Percentiles rank a stretch among this genome's conserved stretches.
Evolutionary conservation across 2,113 vertebrate species (phyloP).

Genomic region (Saguinus imperator): DNA sequence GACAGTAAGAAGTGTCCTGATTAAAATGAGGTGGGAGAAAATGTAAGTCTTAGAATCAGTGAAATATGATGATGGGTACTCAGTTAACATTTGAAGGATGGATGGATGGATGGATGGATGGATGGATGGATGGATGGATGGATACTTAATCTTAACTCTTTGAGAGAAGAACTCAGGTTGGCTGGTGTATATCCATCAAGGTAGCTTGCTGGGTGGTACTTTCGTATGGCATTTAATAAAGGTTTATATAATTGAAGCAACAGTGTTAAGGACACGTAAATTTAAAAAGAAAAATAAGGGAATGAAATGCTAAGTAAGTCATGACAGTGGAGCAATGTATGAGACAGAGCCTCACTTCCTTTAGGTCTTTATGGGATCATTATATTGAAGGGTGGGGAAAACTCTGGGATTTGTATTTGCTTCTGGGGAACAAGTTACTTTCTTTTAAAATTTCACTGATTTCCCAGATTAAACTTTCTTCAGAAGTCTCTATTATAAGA

Average conservation of each 20-base stretch:
- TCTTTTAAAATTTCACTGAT: constrained; percentile 10
- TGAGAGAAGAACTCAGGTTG: constrained; percentile 11
- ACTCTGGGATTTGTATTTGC: background rate
- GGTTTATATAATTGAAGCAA: constrained; percentile 5
- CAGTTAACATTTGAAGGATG: background rate
- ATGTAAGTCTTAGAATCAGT: background rate
- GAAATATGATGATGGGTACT: background rate
- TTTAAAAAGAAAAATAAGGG: constrained; percentile 13
- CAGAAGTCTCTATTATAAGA: background rate
- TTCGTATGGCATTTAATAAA: background rate
- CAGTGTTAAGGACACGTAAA: background rate
- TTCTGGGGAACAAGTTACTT: constrained; percentile 10
- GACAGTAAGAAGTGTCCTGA: constrained; percentile 23
- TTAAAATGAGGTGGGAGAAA: background rate
- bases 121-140: background rate
- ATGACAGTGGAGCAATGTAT: background rate
- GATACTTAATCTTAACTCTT: background rate
- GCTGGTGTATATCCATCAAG: background rate
- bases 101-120: no score
- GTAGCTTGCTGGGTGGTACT: background rate
- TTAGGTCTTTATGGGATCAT: background rate
- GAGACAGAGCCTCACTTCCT: background rate
- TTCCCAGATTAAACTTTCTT: background rate
- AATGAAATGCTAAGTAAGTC: constrained; percentile 16
- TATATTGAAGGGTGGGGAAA: constrained; percentile 4